These are phyloP conservation scores for Trachemys scripta DNA, from an alignment of 2,113 vertebrate species.

Conservation along the genomic window DNA sequence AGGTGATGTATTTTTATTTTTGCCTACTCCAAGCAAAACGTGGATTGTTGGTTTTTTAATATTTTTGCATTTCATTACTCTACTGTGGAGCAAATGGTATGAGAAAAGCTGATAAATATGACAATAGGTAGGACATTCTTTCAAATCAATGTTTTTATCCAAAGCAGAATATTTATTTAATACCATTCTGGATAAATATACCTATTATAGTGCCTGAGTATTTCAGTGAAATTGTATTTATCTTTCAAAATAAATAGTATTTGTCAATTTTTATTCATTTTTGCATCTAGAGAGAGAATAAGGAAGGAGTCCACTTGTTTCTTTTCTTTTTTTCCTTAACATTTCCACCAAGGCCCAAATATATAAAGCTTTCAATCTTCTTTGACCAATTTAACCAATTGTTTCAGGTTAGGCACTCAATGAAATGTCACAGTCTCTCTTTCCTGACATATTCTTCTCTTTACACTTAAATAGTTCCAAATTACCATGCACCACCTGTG, in stretches of 20 bases:
- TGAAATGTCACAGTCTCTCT: not conserved
- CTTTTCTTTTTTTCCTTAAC: not conserved
- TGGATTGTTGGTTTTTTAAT: not conserved
- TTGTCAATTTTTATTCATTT: not conserved
- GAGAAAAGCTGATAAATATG: not conserved
- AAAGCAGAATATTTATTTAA: not conserved
- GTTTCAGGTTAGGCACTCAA: conserved; percentile 9
- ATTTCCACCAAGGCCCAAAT: not conserved
- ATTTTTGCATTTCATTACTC: not conserved
- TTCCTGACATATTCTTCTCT: not conserved
- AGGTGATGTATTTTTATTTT: not conserved
- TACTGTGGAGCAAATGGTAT: not conserved
- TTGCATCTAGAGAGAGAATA: not conserved
- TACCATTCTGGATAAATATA: not conserved
- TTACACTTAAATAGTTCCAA: not conserved
- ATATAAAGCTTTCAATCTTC: not conserved
- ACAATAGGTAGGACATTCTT: not conserved
- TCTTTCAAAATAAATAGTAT: not conserved
- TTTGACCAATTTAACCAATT: conserved; percentile 6
- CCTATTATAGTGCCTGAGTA: not conserved
- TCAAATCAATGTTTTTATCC: not conserved
- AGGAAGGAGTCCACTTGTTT: not conserved
- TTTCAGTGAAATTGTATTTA: not conserved
- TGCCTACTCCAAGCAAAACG: not conserved
- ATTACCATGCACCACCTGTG: not conserved